Evolutionary conservation across 1,140 invertebrate species (phyloP).

Genomic region (Cephus cinctus): DNA sequence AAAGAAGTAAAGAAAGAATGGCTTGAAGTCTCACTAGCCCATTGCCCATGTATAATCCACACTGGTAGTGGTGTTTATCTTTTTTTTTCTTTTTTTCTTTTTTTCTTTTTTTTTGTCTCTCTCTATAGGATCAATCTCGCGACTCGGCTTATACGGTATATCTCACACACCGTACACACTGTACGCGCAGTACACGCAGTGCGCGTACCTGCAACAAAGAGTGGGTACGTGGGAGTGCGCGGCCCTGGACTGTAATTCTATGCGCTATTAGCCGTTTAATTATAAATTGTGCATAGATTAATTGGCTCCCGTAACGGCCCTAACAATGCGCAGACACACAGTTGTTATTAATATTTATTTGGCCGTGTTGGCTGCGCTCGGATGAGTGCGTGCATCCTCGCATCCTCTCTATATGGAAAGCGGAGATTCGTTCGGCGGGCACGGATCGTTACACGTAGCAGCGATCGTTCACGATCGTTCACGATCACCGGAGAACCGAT

Average conservation of each 20-base stretch:
- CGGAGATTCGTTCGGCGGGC: no score
- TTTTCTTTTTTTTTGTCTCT: neutral
- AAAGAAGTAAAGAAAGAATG: no score
- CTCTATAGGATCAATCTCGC: neutral
- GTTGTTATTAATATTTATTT: slow-evolving; percentile 47
- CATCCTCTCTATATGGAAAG: no score
- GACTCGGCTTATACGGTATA: neutral
- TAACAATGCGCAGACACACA: slow-evolving; percentile 44
- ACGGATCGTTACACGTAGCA: no score
- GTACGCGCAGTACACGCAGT: slow-evolving; percentile 7
- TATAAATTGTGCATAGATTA: slow-evolving; percentile 57
- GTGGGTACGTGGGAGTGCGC: slow-evolving; percentile 50
- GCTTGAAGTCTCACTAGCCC: no score
- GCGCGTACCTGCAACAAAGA: slow-evolving; percentile 9
- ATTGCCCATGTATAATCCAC: no score
- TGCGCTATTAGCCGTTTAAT: slow-evolving; percentile 56
- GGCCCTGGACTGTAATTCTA: slow-evolving; percentile 53
- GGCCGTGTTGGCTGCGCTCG: no score
- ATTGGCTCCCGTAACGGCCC: slow-evolving; percentile 53
- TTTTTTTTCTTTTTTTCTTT: slow-evolving; percentile 2
- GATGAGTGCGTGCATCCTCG: no score
- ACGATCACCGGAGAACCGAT: no score
- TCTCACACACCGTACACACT: neutral
- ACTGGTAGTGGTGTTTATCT: neutral
- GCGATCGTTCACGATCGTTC: no score